Conservation (phyloP, 2,888 invertebrate genomes). For the Prenolepis imparis region DNA sequence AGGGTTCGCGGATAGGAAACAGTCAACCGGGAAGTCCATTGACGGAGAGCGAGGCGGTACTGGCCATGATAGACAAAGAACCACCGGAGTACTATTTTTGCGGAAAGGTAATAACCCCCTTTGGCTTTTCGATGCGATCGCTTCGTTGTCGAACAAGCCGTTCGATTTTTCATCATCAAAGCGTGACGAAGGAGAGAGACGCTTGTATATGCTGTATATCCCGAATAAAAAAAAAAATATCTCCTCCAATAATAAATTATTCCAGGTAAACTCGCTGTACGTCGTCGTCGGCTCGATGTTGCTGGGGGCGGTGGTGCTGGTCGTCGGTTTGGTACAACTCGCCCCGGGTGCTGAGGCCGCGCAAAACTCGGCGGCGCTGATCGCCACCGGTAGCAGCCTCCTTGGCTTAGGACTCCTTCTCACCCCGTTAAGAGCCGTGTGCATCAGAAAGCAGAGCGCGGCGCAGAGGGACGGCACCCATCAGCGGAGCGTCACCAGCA, state of each 20-base stretch:
- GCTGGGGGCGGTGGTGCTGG: constrained; percentile 91
- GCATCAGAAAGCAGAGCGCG: constrained; percentile 88
- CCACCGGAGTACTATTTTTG: constrained; percentile 84
- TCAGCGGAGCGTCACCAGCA: constrained; percentile 87
- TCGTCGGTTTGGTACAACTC: constrained; percentile 92
- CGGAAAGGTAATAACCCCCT: constrained; percentile 80
- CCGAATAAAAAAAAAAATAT: not conserved
- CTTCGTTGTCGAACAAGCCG: not conserved
- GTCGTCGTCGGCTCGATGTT: constrained; percentile 92
- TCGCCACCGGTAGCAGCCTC: constrained; percentile 90
- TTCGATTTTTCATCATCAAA: not conserved
- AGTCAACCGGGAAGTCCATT: constrained; percentile 84
- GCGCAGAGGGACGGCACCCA: constrained; percentile 87
- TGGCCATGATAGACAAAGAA: constrained; percentile 81
- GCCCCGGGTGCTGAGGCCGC: constrained; percentile 93
- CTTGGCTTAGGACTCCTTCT: constrained; percentile 89
- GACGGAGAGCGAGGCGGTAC: constrained; percentile 83
- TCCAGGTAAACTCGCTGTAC: constrained; percentile 91
- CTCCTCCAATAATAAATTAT: not conserved
- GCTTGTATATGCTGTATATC: too few relatives aligned
- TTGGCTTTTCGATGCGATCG: not conserved
- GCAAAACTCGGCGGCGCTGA: constrained; percentile 91
- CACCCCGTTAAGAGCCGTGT: constrained; percentile 90
- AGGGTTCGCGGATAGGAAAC: constrained; percentile 81
- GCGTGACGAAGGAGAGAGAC: not conserved